Evolutionary conservation across 2,113 vertebrate genomes (phyloP), one percentile per base, ranked within the genome.

Genomic region (Peromyscus maniculatus): DNA sequence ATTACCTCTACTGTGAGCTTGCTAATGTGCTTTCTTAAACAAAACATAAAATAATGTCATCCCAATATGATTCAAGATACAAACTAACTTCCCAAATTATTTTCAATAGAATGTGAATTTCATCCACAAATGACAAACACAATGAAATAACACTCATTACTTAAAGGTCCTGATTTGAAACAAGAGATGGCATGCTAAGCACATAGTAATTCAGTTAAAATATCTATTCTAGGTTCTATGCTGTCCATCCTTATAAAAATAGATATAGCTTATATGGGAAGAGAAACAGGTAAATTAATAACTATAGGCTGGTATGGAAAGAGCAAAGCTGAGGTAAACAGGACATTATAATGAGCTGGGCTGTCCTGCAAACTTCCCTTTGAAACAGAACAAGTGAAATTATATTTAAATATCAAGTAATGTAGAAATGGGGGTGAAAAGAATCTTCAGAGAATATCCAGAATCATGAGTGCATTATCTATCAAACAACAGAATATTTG

Each of bases 31-130:
- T 69, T 91, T 69, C 49, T 79, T 82, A 57, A 62, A 21, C 28
- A 82, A 49, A 95, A 28, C 75, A 64, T 39, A 84, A 55, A 71
- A 46, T 7, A 67, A 87, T 24, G 19, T 93, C 33, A 89, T 93
- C 3, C 6, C 19, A 74, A 43, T 16, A 74, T 78, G 12, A 79
- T 74, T 89, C 89, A 36, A 91, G 84, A 57, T 5, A 78, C 57
- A 74, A 69, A 82, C 87, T 55, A 84, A 84, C 31, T 89, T 83
- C 43, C 52, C 74, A 86, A 91, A 72, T 87, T 82, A 87, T 59
- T 86, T 88, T 22, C n/a, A 96, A 59, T 43, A 57, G 5, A 86
- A 74, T 0, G 83, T 80, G 87, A 77, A 87, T 75, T 92, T 83
- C 7, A 77, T 15, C 26, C 26, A 89, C 7, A 66, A 93, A 88